Percentiles rank a stretch among this genome's conserved stretches.
These are phyloP conservation scores for Podarcis siculus DNA, from an alignment of 2,797 vertebrate species.

Conservation along the genomic window DNA sequence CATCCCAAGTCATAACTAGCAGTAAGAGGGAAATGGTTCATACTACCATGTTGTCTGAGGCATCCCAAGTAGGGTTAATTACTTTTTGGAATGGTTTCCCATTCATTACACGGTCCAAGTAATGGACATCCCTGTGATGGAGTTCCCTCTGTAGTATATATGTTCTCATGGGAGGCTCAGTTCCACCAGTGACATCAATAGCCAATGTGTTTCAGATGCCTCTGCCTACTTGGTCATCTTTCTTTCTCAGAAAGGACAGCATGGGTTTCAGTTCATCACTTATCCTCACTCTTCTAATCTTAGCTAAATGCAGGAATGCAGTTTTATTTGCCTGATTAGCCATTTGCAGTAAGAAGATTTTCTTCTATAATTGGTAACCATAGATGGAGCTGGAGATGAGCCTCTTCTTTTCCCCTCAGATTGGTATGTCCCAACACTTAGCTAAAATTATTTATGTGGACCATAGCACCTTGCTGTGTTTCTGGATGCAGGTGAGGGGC, in stretches of 20 bases:
- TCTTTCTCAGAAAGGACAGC: neutral
- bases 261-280: neutral
- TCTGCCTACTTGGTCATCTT: neutral
- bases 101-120: neutral
- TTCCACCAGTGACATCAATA: neutral
- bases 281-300: neutral
- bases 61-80: neutral
- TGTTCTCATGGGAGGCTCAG: neutral
- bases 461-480: neutral
- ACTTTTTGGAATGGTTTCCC: neutral
- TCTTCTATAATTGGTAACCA: conserved; percentile 58
- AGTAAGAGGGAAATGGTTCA: neutral
- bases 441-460: neutral
- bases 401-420: conserved; percentile 29
- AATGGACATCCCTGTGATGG: neutral
- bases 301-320: conserved; percentile 37
- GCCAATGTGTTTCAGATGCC: neutral
- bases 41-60: neutral
- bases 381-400: conserved; percentile 62
- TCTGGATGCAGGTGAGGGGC: neutral
- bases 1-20: neutral
- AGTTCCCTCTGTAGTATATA: neutral
- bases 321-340: conserved; percentile 34
- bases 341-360: conserved; percentile 49
- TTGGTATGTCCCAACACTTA: neutral